Base-by-base conservation (phyloP, 2,888 invertebrate species). In the Euproctis similis region DNA sequence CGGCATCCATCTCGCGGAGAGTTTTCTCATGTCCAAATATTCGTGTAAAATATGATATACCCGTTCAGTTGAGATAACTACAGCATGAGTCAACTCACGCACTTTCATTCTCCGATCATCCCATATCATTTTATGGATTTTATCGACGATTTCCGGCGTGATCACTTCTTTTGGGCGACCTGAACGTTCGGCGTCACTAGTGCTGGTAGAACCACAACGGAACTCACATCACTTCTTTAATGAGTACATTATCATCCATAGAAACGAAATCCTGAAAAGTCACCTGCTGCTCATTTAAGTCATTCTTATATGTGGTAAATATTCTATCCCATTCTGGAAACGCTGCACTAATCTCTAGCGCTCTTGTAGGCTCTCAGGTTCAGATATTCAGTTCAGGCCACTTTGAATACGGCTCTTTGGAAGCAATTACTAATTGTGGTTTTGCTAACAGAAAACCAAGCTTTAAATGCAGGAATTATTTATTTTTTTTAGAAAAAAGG, bases 21-120 rank as follows among this genome's bases (percentile, higher is more conserved):
- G 37, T 36, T 53, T 48, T 47, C 21, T 43, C 45, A 46, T 46
- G 20, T 22, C 35, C 31, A 51, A 44, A 9, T 44, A 6, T 12
- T 52, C 33, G 36, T 41, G 12, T 12, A 54, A 42, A 36, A 49
- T 53, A 12, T 2, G 10, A 21, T 10, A 3, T 6, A 21, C 21
- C 10, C 10, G 10, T 9, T 11, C 21, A 21, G 9, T 9, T 10
- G 21, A 21, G 21, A 21, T 21, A 6, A 6, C 21, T 21, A 21
- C 8, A 11, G 16, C 25, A 12, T 30, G 30, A 14, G 32, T 44
- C 35, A 42, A 30, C 36, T 50, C 38, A 10, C 31, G 12, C 34
- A 42, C 44, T 33, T 33, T 33, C 25, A 38, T 22, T 41, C 33
- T 20, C 6, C 38, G 34, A 24, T 47, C 42, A 13, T 18, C 30